phyloP scores from a whole-genome alignment of 2,888 invertebrate species.

The Phaedon cochleariae region DNA sequence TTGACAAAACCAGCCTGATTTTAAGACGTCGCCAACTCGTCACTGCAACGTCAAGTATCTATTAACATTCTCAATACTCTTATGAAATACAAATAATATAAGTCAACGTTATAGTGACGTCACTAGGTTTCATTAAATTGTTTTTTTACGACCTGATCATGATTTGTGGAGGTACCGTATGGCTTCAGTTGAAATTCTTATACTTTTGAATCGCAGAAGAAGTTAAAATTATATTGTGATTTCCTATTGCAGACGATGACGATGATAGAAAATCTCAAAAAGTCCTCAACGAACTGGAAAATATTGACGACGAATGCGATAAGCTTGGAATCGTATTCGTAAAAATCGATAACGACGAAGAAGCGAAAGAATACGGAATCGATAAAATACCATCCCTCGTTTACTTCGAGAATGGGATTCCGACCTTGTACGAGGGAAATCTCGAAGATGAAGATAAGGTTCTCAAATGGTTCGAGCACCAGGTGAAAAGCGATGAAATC shows the following conservation, averaged over 20 bases:
- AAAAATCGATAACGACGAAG: slow-evolving; percentile 89
- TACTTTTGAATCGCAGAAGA: too few relatives aligned
- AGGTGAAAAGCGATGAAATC: slow-evolving; percentile 87
- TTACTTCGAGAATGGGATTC: slow-evolving; percentile 80
- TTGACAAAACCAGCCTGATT: too few relatives aligned
- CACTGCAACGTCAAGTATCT: too few relatives aligned
- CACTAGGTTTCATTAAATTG: too few relatives aligned
- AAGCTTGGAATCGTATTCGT: slow-evolving; percentile 89
- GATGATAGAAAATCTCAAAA: slow-evolving; percentile 88
- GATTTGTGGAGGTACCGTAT: too few relatives aligned
- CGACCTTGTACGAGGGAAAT: slow-evolving; percentile 82
- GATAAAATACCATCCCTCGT: slow-evolving; percentile 86
- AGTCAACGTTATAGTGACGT: too few relatives aligned
- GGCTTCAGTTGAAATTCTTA: too few relatives aligned
- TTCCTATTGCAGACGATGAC: slow-evolving; percentile 75
- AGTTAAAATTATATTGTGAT: too few relatives aligned
- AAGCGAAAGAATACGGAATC: slow-evolving; percentile 90
- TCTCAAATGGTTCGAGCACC: slow-evolving; percentile 84
- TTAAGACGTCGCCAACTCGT: too few relatives aligned
- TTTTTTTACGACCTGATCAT: too few relatives aligned
- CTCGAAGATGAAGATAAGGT: slow-evolving; percentile 90
- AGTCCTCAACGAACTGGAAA: slow-evolving; percentile 87
- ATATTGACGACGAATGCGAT: slow-evolving; percentile 94
- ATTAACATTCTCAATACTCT: too few relatives aligned
- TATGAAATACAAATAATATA: too few relatives aligned